These are phyloP conservation scores for Tichodroma muraria DNA, from an alignment of 2,113 vertebrate genomes.

Conservation along the genomic window DNA sequence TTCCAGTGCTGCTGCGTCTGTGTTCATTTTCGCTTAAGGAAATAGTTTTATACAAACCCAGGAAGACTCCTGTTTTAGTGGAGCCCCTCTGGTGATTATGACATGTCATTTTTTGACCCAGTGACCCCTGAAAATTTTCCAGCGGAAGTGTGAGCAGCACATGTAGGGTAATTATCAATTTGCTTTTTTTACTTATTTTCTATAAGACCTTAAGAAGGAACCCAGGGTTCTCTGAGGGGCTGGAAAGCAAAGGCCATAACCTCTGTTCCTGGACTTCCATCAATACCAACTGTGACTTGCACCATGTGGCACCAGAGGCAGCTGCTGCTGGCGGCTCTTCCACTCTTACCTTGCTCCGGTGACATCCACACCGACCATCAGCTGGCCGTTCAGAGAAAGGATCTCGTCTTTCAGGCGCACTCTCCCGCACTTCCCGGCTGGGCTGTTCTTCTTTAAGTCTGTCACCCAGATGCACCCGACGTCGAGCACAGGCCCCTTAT, in stretches of 20 bases:
- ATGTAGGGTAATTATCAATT: not conserved
- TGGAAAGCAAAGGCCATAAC: not conserved
- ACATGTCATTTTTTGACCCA: not conserved
- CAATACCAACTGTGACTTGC: rapidly evolving
- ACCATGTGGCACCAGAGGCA: rapidly evolving
- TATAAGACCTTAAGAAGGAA: not conserved
- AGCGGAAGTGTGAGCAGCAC: not conserved
- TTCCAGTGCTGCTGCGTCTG: not conserved
- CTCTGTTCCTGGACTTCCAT: not conserved
- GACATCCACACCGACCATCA: slow-evolving; percentile 96
- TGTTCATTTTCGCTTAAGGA: not conserved
- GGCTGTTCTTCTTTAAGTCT: slow-evolving; percentile 89
- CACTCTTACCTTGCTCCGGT: slow-evolving; percentile 85
- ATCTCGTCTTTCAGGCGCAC: slow-evolving; percentile 90
- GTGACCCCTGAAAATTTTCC: not conserved
- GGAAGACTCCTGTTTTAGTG: not conserved
- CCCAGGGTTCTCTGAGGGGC: not conserved
- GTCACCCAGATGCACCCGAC: slow-evolving; percentile 97
- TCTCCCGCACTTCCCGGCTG: slow-evolving; percentile 79
- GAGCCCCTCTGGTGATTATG: not conserved
- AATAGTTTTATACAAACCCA: not conserved
- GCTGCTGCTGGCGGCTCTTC: rapidly evolving
- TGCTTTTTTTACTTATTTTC: not conserved
- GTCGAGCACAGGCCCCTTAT: slow-evolving; percentile 82
- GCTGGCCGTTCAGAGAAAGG: slow-evolving; percentile 91